phyloP scores from a whole-genome alignment of 2,113 vertebrate species.

The Motacilla alba region DNA sequence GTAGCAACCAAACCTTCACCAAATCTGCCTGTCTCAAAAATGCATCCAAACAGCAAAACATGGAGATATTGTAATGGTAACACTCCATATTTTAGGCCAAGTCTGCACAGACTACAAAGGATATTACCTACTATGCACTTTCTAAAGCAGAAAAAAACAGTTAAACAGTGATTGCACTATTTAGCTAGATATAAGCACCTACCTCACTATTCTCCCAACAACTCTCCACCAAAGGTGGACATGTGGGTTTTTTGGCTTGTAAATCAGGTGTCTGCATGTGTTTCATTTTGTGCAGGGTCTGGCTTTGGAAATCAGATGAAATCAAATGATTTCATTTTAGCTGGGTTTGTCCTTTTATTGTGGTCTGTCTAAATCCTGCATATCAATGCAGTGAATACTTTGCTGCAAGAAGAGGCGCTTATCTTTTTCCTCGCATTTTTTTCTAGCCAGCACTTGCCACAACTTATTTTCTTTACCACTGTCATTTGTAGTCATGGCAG shows the following conservation, averaged over 20 bases:
- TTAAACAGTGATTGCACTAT: not conserved
- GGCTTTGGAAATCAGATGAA: not conserved
- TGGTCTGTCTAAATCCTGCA: not conserved
- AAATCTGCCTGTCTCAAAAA: not conserved
- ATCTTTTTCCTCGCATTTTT: not conserved
- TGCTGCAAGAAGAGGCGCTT: not conserved
- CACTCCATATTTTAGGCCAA: not conserved
- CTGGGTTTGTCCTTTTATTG: not conserved
- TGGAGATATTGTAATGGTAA: not conserved
- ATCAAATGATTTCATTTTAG: not conserved
- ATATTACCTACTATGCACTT: not conserved
- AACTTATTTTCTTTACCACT: not conserved
- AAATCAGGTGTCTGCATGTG: not conserved
- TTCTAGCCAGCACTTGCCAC: not conserved
- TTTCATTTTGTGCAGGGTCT: not conserved
- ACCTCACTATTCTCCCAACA: not conserved
- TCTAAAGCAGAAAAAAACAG: not conserved
- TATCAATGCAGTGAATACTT: not conserved
- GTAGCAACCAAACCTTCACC: not conserved
- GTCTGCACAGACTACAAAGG: not conserved
- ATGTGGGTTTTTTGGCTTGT: not conserved
- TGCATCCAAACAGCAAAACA: not conserved
- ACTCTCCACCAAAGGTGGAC: not conserved
- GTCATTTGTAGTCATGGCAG: constrained; percentile 7
- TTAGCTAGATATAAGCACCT: not conserved